Percentiles rank a stretch among this genome's conserved stretches.
Conservation (phyloP, 2,888 invertebrate genomes). For the Agrilus cyanescens region DNA sequence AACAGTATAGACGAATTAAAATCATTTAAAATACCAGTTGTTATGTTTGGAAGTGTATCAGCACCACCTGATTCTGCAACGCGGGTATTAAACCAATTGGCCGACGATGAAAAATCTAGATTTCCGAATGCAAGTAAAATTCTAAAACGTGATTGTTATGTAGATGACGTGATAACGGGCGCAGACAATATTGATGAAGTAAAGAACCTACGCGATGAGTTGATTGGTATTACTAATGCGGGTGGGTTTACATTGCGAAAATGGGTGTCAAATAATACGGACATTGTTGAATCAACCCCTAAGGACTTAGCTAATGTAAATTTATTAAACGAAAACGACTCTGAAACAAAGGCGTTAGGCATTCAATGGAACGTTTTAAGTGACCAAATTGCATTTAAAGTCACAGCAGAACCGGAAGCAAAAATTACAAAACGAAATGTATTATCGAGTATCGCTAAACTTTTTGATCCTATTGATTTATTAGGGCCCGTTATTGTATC, state of each 20-base stretch:
- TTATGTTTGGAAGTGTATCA: slow-evolving; percentile 17
- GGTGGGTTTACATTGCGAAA: slow-evolving; percentile 6
- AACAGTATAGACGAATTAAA: too few species aligned
- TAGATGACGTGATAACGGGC: not conserved
- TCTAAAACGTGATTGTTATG: too few species aligned
- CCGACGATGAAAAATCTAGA: not conserved
- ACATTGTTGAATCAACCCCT: slow-evolving; percentile 3
- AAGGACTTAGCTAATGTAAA: slow-evolving; percentile 1
- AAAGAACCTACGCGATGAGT: not conserved
- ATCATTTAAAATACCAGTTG: too few species aligned
- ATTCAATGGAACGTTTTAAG: not conserved
- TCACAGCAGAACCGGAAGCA: slow-evolving; percentile 7
- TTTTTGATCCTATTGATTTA: not conserved
- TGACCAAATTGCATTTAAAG: not conserved
- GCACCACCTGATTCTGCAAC: slow-evolving; percentile 13
- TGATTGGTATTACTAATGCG: not conserved
- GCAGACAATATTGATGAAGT: not conserved
- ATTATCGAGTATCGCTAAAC: slow-evolving; percentile 3
- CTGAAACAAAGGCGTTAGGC: not conserved
- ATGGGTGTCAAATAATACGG: slow-evolving; percentile 8
- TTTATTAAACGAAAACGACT: not conserved
- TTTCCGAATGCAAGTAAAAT: not conserved
- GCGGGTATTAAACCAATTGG: slow-evolving; percentile 13
- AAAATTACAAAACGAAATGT: too few species aligned
- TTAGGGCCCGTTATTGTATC: not conserved